Base-by-base conservation (phyloP, 2,113 vertebrate species). In the Brienomyrus longianalis region DNA sequence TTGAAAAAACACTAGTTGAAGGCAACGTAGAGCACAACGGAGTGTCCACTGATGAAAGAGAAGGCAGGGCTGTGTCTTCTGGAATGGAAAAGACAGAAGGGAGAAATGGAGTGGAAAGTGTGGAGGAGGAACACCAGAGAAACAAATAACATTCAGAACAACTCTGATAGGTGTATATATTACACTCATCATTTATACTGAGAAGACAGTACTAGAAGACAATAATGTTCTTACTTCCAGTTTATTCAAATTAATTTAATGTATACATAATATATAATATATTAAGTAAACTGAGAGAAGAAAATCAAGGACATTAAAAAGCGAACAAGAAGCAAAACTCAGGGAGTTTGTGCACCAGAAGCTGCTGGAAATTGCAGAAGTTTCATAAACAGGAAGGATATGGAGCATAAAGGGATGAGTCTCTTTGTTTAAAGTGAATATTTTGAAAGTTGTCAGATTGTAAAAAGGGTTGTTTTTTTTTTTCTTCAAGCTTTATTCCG, bases 1-100 rank as follows among this genome's bases (percentile, higher is more conserved):
- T 92, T 39, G 92, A 92, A 1, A 88, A 93, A 0, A 35, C 43
- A 13, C 56, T 86, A 83, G 59, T 54, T 54, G 56, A 83, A 7
- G 86, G 85, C 50, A 80, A 51, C 43, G 77, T 39, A 27, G 2
- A 74, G 62, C 23, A 74, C 0, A 10, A 7, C 11, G 74, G 45
- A 51, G 43, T 43, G 13, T 5, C 39, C 21, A 10, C 23, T 19
- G 45, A 88, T 90, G 31, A 35, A 86, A 87, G 5, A 83, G 56
- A 70, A 88, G 62, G 43, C 9, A 51, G 77, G 27, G 8, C 23
- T 35, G 39, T 43, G 6, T 11, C 23, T 27, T 4, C 23, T 15
- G 48, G 5, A 91, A 88, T 90, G 31, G 5, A 85, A 50, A 59
- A 88, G 80, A 51, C 9, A 54, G 83, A 59, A 11, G 77, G n/a